Conservation (phyloP, 1,140 invertebrate species). For the Xylocopa sonorina region DNA sequence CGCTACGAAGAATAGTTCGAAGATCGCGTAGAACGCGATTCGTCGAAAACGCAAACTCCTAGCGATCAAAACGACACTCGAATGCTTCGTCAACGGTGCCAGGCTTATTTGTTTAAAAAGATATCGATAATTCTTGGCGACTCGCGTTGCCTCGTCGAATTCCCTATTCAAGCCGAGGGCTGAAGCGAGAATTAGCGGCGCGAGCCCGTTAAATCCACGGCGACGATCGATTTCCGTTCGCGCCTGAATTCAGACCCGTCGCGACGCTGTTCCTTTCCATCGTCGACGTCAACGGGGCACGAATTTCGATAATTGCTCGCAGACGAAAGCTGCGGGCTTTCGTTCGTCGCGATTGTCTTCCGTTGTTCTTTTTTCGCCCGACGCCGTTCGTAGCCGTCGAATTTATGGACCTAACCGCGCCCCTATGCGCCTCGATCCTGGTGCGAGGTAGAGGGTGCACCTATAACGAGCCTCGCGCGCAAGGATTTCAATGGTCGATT, state of each 20-base stretch:
- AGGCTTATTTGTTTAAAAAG: too few relatives aligned
- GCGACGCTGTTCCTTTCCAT: slow-evolving; percentile 14
- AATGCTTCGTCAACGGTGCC: too few relatives aligned
- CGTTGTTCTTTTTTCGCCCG: background rate
- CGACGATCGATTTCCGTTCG: slow-evolving; percentile 48
- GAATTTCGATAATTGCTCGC: slow-evolving; percentile 59
- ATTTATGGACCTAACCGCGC: background rate
- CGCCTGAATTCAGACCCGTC: slow-evolving; percentile 42
- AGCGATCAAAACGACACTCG: too few relatives aligned
- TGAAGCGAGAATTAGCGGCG: background rate
- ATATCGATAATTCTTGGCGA: background rate
- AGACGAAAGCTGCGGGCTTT: slow-evolving; percentile 15
- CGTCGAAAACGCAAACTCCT: too few relatives aligned
- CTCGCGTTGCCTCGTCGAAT: background rate
- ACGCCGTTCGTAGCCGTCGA: background rate
- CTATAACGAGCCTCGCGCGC: background rate
- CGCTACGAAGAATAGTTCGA: too few relatives aligned
- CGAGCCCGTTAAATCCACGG: slow-evolving; percentile 22
- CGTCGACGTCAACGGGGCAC: slow-evolving; percentile 28
- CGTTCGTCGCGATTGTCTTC: slow-evolving; percentile 16
- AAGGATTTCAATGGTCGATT: background rate
- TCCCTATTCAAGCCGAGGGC: background rate
- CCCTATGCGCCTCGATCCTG: too few relatives aligned
- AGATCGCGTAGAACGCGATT: too few relatives aligned
- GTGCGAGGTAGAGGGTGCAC: too few relatives aligned